A percentile compares a stretch with the other conserved stretches of the same genome.
Evolutionary conservation across 1,140 invertebrate species (phyloP).

Genomic region (Holcopasites calliopsidis): DNA sequence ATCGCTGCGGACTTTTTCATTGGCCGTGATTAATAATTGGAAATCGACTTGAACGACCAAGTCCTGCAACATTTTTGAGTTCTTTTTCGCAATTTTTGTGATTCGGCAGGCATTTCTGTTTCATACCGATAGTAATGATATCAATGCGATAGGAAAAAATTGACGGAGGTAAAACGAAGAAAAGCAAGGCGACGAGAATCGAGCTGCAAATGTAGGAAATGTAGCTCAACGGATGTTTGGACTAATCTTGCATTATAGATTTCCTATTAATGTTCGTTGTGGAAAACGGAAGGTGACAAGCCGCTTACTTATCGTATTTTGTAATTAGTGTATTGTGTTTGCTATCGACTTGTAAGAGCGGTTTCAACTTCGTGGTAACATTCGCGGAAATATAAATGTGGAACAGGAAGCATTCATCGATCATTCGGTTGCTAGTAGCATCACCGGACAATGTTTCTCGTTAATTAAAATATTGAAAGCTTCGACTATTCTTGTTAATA

Average conservation of each 20-base stretch:
- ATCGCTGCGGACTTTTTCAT: background rate
- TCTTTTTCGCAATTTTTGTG: background rate
- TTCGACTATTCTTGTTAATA: no score
- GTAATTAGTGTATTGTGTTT: background rate
- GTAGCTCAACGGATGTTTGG: no score
- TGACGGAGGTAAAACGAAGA: no score
- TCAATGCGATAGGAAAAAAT: no score
- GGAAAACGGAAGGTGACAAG: conserved; percentile 4
- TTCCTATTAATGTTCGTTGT: background rate
- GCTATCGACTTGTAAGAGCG: background rate
- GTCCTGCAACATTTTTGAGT: background rate
- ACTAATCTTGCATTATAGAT: background rate
- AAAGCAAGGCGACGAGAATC: background rate
- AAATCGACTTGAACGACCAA: background rate
- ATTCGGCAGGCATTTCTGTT: no score
- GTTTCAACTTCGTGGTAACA: background rate
- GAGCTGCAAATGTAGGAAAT: background rate
- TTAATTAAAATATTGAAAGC: no score
- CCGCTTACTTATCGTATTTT: background rate
- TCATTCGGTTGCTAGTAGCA: no score
- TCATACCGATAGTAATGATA: no score
- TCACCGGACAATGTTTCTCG: no score
- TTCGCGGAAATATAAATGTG: background rate
- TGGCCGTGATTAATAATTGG: background rate
- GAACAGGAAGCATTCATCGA: no score